Evolutionary conservation across 2,888 invertebrate genomes (phyloP).

Genomic region (Erannis defoliaria): DNA sequence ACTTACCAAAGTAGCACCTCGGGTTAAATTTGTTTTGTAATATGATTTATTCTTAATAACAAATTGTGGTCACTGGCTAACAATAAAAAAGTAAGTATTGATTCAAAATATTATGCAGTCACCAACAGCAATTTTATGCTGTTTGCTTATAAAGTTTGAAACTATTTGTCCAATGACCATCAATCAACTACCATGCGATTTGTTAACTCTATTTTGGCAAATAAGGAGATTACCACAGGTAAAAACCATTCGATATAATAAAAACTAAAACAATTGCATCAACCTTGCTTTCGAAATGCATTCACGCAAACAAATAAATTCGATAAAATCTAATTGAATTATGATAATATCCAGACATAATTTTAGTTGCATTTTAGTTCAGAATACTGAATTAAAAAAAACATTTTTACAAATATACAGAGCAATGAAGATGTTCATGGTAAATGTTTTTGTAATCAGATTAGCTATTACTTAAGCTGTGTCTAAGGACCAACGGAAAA

Average conservation of each 20-base stretch:
- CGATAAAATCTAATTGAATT: not conserved
- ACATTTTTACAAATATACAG: not conserved
- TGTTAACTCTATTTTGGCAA: conserved; percentile 82
- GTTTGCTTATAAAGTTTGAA: not conserved
- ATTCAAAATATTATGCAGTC: conserved; percentile 1
- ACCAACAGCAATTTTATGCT: not conserved
- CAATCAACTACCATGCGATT: conserved; percentile 48
- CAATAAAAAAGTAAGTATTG: not conserved
- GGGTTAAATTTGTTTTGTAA: conserved; percentile 44
- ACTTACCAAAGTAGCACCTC: conserved; percentile 66
- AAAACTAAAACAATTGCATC: conserved; percentile 25
- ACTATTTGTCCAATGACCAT: conserved; percentile 40
- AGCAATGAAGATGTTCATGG: too few relatives aligned
- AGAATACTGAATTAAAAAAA: too few relatives aligned
- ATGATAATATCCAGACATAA: not conserved
- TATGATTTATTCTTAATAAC: conserved; percentile 45
- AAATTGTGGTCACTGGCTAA: conserved; percentile 37
- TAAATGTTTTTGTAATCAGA: not conserved
- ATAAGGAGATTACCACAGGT: conserved; percentile 86
- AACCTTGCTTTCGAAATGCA: conserved; percentile 11
- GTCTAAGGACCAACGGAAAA: too few relatives aligned
- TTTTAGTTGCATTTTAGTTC: not conserved
- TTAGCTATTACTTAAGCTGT: not conserved
- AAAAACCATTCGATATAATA: conserved; percentile 53
- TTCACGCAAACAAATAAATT: conserved; percentile 8